Percentiles rank a stretch among this genome's conserved stretches.
phyloP scores from a whole-genome alignment of 2,888 invertebrate species.

The Agrotis ipsilon region DNA sequence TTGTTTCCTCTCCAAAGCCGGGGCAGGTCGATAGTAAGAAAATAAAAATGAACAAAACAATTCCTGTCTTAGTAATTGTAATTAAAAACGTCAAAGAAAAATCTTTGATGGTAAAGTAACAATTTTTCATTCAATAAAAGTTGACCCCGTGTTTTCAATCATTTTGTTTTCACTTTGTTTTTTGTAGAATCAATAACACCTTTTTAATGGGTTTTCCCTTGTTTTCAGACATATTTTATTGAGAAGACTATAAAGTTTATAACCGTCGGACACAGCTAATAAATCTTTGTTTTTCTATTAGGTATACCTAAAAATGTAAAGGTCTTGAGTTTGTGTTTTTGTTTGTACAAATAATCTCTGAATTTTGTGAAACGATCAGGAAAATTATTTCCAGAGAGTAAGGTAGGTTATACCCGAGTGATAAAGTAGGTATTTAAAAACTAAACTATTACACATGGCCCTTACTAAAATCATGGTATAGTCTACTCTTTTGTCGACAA shows the following conservation, averaged over 20 bases:
- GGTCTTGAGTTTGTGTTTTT: too few species aligned
- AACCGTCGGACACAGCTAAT: background rate
- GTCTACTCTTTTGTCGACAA: too few species aligned
- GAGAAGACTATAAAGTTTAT: background rate
- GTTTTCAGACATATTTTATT: conserved; percentile 5
- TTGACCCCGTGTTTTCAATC: background rate
- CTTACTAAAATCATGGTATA: too few species aligned
- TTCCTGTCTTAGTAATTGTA: background rate
- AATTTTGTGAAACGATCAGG: too few species aligned
- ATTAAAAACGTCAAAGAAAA: conserved; percentile 16
- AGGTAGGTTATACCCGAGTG: too few species aligned
- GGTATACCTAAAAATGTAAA: too few species aligned
- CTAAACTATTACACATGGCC: too few species aligned
- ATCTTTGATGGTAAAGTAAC: background rate
- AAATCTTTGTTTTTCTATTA: too few species aligned
- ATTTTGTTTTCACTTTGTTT: conserved; percentile 31
- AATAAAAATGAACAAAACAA: background rate
- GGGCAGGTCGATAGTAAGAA: background rate
- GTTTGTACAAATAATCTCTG: too few species aligned
- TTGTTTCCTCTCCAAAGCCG: too few species aligned
- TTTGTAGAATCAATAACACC: conserved; percentile 22
- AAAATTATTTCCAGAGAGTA: too few species aligned
- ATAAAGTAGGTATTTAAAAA: too few species aligned
- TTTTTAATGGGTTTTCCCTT: conserved; percentile 3
- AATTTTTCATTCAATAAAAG: conserved; percentile 7